These are phyloP conservation scores for Leptinotarsa haldemani DNA, from an alignment of 2,888 invertebrate species.

Conservation along the genomic window DNA sequence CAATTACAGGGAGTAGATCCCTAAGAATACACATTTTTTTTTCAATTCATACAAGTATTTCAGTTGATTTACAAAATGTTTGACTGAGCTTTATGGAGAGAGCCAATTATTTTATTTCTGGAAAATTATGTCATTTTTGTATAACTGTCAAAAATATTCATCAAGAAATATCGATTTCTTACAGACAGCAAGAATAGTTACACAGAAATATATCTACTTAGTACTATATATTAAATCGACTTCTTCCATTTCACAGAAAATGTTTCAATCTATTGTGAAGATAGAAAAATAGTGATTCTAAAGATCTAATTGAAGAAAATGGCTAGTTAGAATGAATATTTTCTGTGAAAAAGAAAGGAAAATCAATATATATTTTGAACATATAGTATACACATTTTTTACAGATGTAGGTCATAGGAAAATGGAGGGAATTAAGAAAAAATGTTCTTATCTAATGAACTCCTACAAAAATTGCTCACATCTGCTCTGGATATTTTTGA, in stretches of 20 bases:
- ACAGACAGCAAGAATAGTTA: background rate
- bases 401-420: background rate
- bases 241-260: background rate
- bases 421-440: too few relatives aligned
- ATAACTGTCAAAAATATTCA: background rate
- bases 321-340: background rate
- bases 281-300: conserved; percentile 32
- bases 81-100: too few relatives aligned
- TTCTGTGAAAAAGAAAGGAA: background rate
- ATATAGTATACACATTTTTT: background rate
- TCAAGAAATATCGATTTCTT: background rate
- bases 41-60: too few relatives aligned
- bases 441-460: too few relatives aligned
- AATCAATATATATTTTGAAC: too few relatives aligned
- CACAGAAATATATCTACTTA: background rate
- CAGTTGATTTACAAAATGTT: too few relatives aligned
- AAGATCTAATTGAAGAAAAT: conserved; percentile 3
- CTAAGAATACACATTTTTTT: too few relatives aligned
- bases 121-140: background rate
- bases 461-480: too few relatives aligned
- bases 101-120: background rate
- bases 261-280: conserved; percentile 4
- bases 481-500: too few relatives aligned
- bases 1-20: too few relatives aligned
- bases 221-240: background rate